Evolutionary conservation across 2,888 invertebrate genomes (phyloP), one percentile per base, ranked within the genome.

Genomic region (Lysandra bellargus): DNA sequence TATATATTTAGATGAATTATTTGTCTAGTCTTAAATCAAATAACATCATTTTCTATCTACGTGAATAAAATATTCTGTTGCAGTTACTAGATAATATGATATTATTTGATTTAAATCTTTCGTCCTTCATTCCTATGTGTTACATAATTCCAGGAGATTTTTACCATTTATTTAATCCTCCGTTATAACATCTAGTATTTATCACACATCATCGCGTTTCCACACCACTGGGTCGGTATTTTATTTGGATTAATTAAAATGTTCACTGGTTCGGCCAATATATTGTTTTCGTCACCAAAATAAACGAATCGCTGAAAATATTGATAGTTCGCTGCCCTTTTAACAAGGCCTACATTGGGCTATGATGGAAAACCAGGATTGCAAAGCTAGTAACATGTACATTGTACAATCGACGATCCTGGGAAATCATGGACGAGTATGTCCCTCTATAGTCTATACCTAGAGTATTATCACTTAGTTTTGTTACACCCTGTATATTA

Each of bases 221-320:
- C 76, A 76, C 76, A 53, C 6, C 44, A 57, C 5, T 53, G 76
- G 33, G 12, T 76, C 33, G 76, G 53, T 30, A 76, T 76, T 76
- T 76, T 76, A 76, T 76, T 76, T 76, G 57, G 76, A 57, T 76
- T 76, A 53, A 76, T 76, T 76, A 53, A 76, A 76, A 76, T 33
- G 76, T 23, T 49, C 30, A 53, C 57, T 49, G 44, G 69, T 69
- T 49, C 30, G 75, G 6, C 44, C 75, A 23, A 23, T 23, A 44
- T 44, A 44, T 75, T 75, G 44, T 75, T 75, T 23, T 44, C 69
- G 69, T 69, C 69, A 69, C 64, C 12, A 64, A 69, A 33, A 69
- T 69, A 69, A 69, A 69, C 17, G 64, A 64, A 69, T 37, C 30
- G 64, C 12, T 69, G 33, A 14, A 17, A 69, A 69, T 69, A 69